phyloP scores from a whole-genome alignment of 2,113 vertebrate genomes.

The Pseudorectes ferrugineus region DNA sequence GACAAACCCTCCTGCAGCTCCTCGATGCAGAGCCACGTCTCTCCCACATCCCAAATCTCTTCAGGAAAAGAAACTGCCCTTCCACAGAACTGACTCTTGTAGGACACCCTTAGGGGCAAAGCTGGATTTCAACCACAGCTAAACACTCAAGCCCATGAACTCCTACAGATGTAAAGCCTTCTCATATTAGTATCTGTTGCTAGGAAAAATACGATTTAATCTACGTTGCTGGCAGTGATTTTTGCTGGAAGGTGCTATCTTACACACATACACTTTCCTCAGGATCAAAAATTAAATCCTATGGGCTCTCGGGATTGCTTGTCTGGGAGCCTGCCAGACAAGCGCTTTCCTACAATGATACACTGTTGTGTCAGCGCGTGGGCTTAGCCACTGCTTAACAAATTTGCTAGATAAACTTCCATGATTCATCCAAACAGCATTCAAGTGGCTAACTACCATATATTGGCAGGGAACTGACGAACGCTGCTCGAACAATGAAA shows the following conservation, averaged over 20 bases:
- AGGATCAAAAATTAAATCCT: constrained; percentile 47
- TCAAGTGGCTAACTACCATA: constrained; percentile 24
- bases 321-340: constrained; percentile 45
- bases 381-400: constrained; percentile 21
- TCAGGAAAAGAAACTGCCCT: not conserved
- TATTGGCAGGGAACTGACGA: not conserved
- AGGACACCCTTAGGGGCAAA: not conserved
- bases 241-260: constrained; percentile 31
- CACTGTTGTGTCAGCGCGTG: constrained; percentile 15
- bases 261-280: not conserved
- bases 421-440: constrained; percentile 29
- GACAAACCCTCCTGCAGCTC: not conserved
- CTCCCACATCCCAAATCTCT: not conserved
- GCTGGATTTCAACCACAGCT: not conserved
- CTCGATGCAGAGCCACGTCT: not conserved
- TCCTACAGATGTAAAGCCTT: not conserved
- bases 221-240: not conserved
- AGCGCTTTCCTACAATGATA: not conserved
- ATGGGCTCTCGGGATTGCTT: constrained; percentile 23
- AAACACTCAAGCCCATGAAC: not conserved
- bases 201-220: not conserved
- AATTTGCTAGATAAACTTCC: constrained; percentile 28
- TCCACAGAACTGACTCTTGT: not conserved
- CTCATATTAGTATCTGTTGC: not conserved
- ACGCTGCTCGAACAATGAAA: not conserved